phyloP scores from a whole-genome alignment of 2,888 invertebrate species.

The Smittia sp. region DNA sequence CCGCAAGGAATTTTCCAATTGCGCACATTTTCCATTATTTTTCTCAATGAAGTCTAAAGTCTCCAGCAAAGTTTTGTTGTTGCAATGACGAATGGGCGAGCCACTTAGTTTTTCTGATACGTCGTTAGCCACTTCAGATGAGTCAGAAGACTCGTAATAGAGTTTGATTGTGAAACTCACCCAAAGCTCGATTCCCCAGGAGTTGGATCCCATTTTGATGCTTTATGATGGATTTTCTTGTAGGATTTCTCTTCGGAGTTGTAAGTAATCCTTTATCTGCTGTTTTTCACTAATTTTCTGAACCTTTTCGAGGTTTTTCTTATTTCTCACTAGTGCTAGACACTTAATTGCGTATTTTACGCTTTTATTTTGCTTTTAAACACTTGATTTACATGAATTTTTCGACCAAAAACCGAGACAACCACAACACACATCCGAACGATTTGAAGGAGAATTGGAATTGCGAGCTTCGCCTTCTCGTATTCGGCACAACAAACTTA shows the following conservation, averaged over 20 bases:
- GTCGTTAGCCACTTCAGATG: background rate
- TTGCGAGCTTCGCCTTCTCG: no score
- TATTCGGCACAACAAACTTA: no score
- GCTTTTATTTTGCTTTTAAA: background rate
- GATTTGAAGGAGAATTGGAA: no score
- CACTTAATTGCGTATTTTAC: background rate
- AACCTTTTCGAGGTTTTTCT: no score
- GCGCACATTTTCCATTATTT: background rate
- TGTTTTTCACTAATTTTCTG: background rate
- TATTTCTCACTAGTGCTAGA: background rate
- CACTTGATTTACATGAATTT: background rate
- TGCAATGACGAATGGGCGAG: background rate
- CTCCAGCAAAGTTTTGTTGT: background rate
- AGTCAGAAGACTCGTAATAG: background rate
- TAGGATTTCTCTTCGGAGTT: background rate
- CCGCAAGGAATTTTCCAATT: no score
- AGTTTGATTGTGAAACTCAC: background rate
- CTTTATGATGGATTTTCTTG: background rate
- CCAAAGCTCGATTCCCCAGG: slow-evolving; percentile 7
- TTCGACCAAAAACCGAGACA: no score
- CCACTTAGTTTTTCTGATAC: background rate
- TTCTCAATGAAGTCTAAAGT: background rate
- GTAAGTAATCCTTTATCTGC: background rate
- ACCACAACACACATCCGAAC: no score
- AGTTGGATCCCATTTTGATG: background rate